phyloP scores from a whole-genome alignment of 2,797 vertebrate genomes.

The Acipenser transmontanus region DNA sequence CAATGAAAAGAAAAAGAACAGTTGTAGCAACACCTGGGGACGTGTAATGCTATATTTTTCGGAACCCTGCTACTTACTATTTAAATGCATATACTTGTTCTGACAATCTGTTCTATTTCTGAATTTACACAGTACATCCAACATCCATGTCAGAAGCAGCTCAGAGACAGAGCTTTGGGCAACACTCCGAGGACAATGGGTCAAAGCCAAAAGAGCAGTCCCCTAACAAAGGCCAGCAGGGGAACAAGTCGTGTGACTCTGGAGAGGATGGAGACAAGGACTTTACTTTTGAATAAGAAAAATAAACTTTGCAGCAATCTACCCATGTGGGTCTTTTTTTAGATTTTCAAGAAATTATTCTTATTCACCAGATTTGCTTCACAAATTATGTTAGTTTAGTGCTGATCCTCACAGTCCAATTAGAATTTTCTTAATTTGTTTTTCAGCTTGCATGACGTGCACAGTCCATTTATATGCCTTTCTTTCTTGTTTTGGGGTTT shows the following conservation, averaged over 20 bases:
- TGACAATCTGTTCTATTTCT: too few relatives aligned
- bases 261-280: constrained; percentile 84
- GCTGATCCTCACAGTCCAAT: constrained; percentile 1
- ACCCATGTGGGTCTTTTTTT: not conserved
- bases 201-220: constrained; percentile 57
- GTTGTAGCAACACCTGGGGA: too few relatives aligned
- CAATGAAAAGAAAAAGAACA: too few relatives aligned
- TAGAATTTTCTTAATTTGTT: not conserved
- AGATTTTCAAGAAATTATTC: too few relatives aligned
- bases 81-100: too few relatives aligned
- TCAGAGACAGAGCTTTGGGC: constrained; percentile 58
- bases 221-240: constrained; percentile 58
- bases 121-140: constrained; percentile 28
- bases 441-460: too few relatives aligned
- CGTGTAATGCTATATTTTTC: too few relatives aligned
- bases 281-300: constrained; percentile 84
- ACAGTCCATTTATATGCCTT: too few relatives aligned
- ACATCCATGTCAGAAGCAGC: constrained; percentile 46
- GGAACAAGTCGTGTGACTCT: constrained; percentile 77
- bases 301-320: not conserved
- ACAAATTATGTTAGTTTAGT: too few relatives aligned
- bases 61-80: too few relatives aligned
- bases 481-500: too few relatives aligned
- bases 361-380: too few relatives aligned
- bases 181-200: constrained; percentile 61